Base-by-base conservation (phyloP, 2,888 invertebrate genomes). In the Ethmia dodecea region DNA sequence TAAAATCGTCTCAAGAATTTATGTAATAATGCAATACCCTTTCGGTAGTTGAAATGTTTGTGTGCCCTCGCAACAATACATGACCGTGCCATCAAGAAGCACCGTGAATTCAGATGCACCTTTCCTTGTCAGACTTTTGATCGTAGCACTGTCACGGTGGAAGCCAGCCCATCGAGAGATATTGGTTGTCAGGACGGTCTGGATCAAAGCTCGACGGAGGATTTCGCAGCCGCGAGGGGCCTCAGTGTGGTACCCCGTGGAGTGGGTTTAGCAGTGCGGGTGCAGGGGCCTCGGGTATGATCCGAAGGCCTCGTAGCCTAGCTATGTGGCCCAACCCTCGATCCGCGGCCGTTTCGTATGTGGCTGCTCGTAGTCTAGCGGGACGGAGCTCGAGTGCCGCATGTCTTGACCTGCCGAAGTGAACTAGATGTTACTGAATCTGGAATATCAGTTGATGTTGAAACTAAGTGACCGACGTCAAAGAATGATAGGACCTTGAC, bases 241-340 rank as follows among this genome's bases (percentile, higher is more conserved):
- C 33, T 28, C 13, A n/a, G 48, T 44, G 49, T 35, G 35, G 5
- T 37, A 31, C 30, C 33, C 27, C 13, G 29, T 27, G 38, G 47
- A 43, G 50, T 53, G 41, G 60, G 52, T 51, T 60, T 74, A 86
- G 79, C 83, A 84, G 83, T 86, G 86, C 75, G 83, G 86, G 63
- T 84, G 81, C 47, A 86, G 60, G 59, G 84, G 83, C 83, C 79
- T 81, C 65, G 83, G 79, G 61, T 78, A 80, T 38, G 75, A 51
- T 44, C 84, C 86, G 75, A 78, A 86, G 84, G 77, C 84, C 77
- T 83, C 81, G 45, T 70, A 64, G 78, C 75, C 73, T 74, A 81
- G 90, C 94, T 94, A 95, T 92, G 95, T 94, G 77, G 93, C 91
- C 97, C 97, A 97, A 43, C 93, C 93, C 71, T 97, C 97, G 70